Base-by-base conservation (phyloP, 2,797 vertebrate genomes). In the Poecilia wingei region DNA sequence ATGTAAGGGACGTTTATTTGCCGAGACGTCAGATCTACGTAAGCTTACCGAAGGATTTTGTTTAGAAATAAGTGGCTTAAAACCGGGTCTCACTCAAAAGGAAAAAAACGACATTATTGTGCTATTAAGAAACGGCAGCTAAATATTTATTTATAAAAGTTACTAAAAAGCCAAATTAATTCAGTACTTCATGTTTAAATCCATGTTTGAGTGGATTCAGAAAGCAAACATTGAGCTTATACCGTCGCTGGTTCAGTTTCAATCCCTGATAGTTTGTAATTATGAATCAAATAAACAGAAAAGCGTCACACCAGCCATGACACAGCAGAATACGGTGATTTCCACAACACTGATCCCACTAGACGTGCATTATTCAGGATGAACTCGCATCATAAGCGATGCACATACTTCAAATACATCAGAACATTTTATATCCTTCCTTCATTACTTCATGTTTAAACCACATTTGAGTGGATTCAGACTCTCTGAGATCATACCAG, bases 401-500 rank as follows among this genome's bases (percentile, higher is more conserved):
- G 1, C 61, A 66, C 16, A 22, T 3, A 18, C 33, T 36, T 64
- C 14, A 36, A 36, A 61, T 4, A 61, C 28, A 61, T 28, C 5
- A 61, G 31, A 31, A 28, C 2, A 39, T 6, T 8, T 25, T 22
- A 53, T 22, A 8, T 53, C 49, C 20, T 53, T 53, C 36, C 36
- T 25, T 68, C 36, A 13, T 68, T 41, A 4, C 16, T 8, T 66
- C 1, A 66, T 22, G 20, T 66, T 39, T 8, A 36, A 33, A 61
- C 31, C 28, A 25, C 6, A 3, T 45, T 59, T n/a, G 13, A n/a
- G 0, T 8, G 33, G 2, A n/a, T 36, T 72, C 22, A 72, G 31
- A 22, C 41, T 47, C 12, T 33, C 49, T 8, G 33, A 12, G 25
- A 3, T 18, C 85, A 18, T 86, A 96, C 96, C 95, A 12, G 95